Conservation (phyloP, 1,140 invertebrate species). For the Drosophila navojoa region DNA sequence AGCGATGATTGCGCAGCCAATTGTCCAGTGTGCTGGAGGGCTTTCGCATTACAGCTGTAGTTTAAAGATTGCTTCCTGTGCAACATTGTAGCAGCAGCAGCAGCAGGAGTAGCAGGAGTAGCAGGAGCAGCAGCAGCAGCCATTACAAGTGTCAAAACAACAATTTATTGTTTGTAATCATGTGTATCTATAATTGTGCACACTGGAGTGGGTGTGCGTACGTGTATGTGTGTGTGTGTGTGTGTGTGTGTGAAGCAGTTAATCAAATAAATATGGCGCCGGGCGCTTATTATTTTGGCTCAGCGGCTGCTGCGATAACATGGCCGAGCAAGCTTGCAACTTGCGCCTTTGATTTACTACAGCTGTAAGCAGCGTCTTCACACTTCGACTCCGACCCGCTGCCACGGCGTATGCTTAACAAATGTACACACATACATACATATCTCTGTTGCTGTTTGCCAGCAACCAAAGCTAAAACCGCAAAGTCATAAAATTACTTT, state of each 20-base stretch:
- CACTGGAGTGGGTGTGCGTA: conserved; percentile 33
- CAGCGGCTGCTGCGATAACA: conserved; percentile 72
- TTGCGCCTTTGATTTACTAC: conserved; percentile 67
- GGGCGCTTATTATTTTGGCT: conserved; percentile 73
- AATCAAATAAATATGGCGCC: conserved; percentile 83
- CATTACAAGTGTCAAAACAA: conserved; percentile 81
- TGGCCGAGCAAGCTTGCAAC: conserved; percentile 46
- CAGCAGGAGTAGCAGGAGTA: no score
- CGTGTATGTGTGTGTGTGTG: no score
- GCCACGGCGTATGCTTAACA: conserved; percentile 28
- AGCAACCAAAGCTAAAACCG: conserved; percentile 76
- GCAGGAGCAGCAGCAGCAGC: conserved; percentile 38
- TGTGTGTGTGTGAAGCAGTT: conserved; percentile 62
- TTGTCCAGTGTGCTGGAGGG: conserved; percentile 52
- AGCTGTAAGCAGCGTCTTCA: conserved; percentile 60
- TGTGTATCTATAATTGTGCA: conserved; percentile 70
- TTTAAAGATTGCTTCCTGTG: conserved; percentile 65
- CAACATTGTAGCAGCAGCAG: conserved; percentile 55
- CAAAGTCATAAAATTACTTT: conserved; percentile 84
- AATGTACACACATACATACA: conserved; percentile 2
- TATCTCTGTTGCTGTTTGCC: conserved; percentile 34
- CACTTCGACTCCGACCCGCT: conserved; percentile 32
- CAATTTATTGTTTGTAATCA: conserved; percentile 82
- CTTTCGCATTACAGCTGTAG: conserved; percentile 22
- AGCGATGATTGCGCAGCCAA: conserved; percentile 49